Conservation (phyloP, 2,888 invertebrate genomes). For the Falcaria lacertinaria region DNA sequence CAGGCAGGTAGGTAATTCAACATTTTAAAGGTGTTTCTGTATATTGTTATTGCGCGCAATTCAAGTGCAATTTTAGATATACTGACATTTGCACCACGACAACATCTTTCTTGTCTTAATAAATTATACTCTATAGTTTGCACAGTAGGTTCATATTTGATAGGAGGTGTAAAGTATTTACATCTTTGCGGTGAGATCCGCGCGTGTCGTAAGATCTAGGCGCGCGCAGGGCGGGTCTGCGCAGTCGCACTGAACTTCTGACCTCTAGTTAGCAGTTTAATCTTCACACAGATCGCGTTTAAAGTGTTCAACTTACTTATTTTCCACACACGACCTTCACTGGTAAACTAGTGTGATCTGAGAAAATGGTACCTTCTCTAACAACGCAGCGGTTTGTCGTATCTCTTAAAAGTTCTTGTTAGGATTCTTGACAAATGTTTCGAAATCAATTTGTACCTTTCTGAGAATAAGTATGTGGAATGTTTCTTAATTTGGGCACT, state of each 20-base stretch:
- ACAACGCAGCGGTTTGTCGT: too few species aligned
- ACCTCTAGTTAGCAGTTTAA: constrained; percentile 38
- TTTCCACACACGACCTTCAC: constrained; percentile 12
- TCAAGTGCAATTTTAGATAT: not conserved
- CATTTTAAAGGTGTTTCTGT: not conserved
- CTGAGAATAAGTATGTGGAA: not conserved
- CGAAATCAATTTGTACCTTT: not conserved
- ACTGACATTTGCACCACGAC: not conserved
- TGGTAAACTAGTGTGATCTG: not conserved
- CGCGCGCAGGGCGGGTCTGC: constrained; percentile 28
- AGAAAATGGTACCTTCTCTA: not conserved
- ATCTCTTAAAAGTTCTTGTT: not conserved
- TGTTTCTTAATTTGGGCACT: not conserved
- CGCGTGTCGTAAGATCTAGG: constrained; percentile 33
- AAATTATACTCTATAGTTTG: not conserved
- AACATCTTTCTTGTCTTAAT: not conserved
- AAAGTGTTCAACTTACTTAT: constrained; percentile 27
- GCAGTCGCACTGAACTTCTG: constrained; percentile 50
- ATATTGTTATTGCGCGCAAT: not conserved
- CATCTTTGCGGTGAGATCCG: constrained; percentile 21
- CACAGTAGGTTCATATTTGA: constrained; percentile 2
- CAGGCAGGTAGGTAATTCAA: not conserved
- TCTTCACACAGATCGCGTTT: constrained; percentile 24
- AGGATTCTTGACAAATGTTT: not conserved
- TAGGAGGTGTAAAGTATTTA: constrained; percentile 12